Evolutionary conservation across 2,888 invertebrate genomes (phyloP), one percentile per base, ranked within the genome.

Genomic region (Griposia aprilina): DNA sequence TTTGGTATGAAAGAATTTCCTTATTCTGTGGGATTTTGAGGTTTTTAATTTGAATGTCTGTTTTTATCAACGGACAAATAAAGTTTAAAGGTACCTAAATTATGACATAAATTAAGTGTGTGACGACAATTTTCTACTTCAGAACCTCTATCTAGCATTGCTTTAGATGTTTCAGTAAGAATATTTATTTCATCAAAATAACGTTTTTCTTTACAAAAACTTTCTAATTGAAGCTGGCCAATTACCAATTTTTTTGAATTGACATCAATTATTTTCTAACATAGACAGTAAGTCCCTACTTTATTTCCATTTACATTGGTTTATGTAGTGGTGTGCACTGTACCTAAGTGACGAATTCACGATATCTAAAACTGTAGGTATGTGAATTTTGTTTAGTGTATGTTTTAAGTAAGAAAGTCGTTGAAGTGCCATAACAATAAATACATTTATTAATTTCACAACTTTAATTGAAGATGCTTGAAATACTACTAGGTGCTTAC

Each of bases 1-100:
- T 88, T 91, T 90, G 83, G 81, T 89, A 90, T 93, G 89, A 94
- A 94, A 87, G 93, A 88, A 90, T 90, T 89, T 90, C 93, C 90
- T 94, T 94, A 92, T 94, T 89, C 88, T 83, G 82, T 88, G 76
- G 72, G 79, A 84, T 78, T 68, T 66, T 68, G 65, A 55, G 72
- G 74, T 67, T 71, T 69, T 63, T 79, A 84, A 78, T 81, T 72
- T 76, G 3, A 71, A 72, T 60, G 1, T 26, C 10, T 71, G 48
- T 52, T 67, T 41, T 66, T 82, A 67, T 82, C 45, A 41, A 17
- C 20, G n/a, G 30, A 57, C 13, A 70, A 81, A 69, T 71, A 59
- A 67, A 36, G 26, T 17, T 67, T 13, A 0, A 7, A 41, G 7
- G 5, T 52, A 36, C 30, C 55, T 65, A 17, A 62, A 66, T 57